Evolutionary conservation across 2,113 vertebrate genomes (phyloP).

Genomic region (Thymallus thymallus): DNA sequence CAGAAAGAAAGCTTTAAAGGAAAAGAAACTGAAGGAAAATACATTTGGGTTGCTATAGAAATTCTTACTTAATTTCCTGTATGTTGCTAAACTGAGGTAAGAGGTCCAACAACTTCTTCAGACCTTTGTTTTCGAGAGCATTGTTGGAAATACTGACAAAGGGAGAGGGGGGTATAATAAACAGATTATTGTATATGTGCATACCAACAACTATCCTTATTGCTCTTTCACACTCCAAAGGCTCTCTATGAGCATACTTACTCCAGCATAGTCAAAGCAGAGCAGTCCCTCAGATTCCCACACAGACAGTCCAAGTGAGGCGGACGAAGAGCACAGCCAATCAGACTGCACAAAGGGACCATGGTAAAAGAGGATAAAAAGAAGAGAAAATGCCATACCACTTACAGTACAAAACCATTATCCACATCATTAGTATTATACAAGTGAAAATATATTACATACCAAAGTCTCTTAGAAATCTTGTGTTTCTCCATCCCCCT

Average conservation of each 20-base stretch:
- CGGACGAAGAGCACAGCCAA: slow-evolving; percentile 60
- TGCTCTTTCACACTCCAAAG: no score
- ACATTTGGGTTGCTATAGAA: not conserved
- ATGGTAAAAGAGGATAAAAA: not conserved
- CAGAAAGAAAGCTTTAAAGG: slow-evolving; percentile 5
- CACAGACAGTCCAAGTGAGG: slow-evolving; percentile 64
- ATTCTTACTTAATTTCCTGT: slow-evolving; percentile 79
- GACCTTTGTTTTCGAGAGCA: slow-evolving; percentile 71
- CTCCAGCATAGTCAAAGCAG: slow-evolving; percentile 67
- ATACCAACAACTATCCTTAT: no score
- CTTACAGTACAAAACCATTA: no score
- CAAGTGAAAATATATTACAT: no score
- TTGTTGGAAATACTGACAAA: slow-evolving; percentile 79
- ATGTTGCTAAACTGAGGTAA: slow-evolving; percentile 68
- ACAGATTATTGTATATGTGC: not conserved
- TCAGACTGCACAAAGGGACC: slow-evolving; percentile 61
- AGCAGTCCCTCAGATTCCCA: slow-evolving; percentile 57
- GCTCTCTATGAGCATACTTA: slow-evolving; percentile 54
- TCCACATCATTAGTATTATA: no score
- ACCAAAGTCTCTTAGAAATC: no score
- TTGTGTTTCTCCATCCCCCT: no score
- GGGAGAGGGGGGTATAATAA: not conserved
- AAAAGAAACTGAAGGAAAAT: not conserved
- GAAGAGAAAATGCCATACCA: no score
- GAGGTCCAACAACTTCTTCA: slow-evolving; percentile 62